Conservation (phyloP, 2,113 vertebrate genomes). For the Atractosteus spatula region DNA sequence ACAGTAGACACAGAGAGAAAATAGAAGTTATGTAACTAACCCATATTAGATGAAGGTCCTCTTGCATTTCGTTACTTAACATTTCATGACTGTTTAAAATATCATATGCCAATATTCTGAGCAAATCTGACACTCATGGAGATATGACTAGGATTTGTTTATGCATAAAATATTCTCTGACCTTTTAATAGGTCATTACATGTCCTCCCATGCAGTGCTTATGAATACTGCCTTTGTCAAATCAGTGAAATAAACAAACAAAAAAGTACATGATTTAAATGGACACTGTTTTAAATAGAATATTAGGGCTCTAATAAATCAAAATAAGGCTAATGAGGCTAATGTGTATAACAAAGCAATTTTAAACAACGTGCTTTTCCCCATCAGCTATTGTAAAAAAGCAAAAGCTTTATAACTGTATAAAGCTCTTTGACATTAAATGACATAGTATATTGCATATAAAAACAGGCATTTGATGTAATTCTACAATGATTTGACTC, state of each 20-base stretch:
- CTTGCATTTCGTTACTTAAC: constrained; percentile 1
- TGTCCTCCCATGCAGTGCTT: background rate
- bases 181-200: constrained; percentile 1
- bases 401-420: no score
- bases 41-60: background rate
- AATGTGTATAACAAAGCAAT: no score
- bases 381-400: no score
- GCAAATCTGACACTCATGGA: background rate
- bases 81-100: background rate
- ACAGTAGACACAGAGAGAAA: background rate
- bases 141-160: background rate
- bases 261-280: background rate
- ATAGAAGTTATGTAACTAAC: background rate
- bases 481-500: no score
- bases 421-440: no score
- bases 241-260: background rate
- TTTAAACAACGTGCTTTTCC: no score
- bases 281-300: background rate
- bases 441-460: no score
- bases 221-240: background rate
- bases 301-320: background rate
- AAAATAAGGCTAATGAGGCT: no score
- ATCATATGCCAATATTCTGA: constrained; percentile 4
- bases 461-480: no score
- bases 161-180: background rate